These are phyloP conservation scores for Psittacus erithacus DNA, from an alignment of 2,113 vertebrate species.

Conservation along the genomic window DNA sequence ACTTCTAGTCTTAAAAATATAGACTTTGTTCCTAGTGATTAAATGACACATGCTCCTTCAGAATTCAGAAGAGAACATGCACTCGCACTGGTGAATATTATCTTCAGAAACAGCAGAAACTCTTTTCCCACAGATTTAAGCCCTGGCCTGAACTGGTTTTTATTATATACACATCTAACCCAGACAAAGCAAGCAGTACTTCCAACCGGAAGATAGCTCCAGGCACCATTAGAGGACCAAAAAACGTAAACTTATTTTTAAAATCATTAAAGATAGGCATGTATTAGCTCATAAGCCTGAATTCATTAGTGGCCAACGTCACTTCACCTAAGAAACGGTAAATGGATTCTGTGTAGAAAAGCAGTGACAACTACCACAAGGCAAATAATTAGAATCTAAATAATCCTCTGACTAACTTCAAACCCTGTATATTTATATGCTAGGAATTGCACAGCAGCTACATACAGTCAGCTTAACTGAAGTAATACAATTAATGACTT, in stretches of 20 bases:
- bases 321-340: not conserved
- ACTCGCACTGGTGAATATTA: not conserved
- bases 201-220: not conserved
- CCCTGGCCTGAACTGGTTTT: not conserved
- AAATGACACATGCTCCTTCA: not conserved
- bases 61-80: not conserved
- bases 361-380: not conserved
- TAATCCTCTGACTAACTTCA: not conserved
- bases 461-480: not conserved
- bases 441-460: not conserved
- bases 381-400: not conserved
- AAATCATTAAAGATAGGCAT: not conserved
- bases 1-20: not conserved
- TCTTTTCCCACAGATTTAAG: not conserved
- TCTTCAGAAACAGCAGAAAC: not conserved
- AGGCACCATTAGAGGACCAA: not conserved
- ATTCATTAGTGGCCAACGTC: not conserved
- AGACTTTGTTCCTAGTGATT: not conserved
- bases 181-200: not conserved
- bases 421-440: not conserved
- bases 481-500: constrained; percentile 3
- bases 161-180: not conserved
- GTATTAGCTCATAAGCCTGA: not conserved
- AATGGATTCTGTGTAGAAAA: not conserved
- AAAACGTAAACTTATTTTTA: not conserved